Base-by-base conservation (phyloP, 2,797 vertebrate genomes). In the Tamandua tetradactyla region DNA sequence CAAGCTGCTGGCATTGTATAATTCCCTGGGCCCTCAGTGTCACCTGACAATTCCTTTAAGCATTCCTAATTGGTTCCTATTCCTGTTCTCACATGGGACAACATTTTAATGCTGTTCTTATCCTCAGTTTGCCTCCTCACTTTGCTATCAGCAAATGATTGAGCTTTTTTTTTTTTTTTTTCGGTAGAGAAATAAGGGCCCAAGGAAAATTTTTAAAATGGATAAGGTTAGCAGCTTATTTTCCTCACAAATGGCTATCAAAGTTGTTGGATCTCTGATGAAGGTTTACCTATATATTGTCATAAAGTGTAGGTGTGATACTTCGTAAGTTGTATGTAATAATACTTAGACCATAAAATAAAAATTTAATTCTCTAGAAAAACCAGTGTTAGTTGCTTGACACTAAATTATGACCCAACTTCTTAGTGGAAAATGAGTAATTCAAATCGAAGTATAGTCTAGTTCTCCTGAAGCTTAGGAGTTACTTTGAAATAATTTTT, bases 401-500 rank as follows among this genome's bases (percentile, higher is more conserved):
- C 81, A 30, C 25, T 7, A 13, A 47, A 89, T 81, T 44, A 32
- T 55, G 62, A 79, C 59, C 76, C n/a, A 59, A n/a, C 7, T 93
- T 71, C 52, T 55, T 88, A 83, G 30, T 94, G 59, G 71, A 74
- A 95, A 76, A 17, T 40, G 3, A 23, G 6, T 81, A 81, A 75
- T 74, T 88, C 82, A 80, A 95, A 52, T 90, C 59, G 42, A 69
- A 86, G 94, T 89, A 49, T 68, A 30, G 8, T 80, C 30, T 79
- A 18, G 18, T 57, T 49, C 84, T 23, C 40, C 7, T 74, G 18
- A 2, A 87, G 42, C 47, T 82, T 64, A 49, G 23, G 3, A 74
- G 10, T 82, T 91, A 55, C 20, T 89, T 91, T 83, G 55, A 86
- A 90, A 44, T 87, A 69, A 64, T 69, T 95, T 75, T 35, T 47